Evolutionary conservation across 2,888 invertebrate species (phyloP).

Genomic region (Morinoia aosen): DNA sequence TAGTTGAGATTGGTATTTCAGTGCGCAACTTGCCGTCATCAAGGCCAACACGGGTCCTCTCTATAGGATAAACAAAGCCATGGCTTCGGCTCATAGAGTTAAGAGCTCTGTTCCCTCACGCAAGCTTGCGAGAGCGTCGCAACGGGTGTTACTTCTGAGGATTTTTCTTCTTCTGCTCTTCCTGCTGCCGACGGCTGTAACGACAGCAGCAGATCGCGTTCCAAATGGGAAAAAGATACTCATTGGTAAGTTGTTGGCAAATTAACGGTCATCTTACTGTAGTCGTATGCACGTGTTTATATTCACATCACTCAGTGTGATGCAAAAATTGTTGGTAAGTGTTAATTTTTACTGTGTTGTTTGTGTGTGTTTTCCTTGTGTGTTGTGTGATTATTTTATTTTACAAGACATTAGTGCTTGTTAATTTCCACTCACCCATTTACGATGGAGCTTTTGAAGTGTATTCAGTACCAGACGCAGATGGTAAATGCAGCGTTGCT

Average conservation of each 20-base stretch:
- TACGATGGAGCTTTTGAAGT: background rate
- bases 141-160: slow-evolving; percentile 1
- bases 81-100: slow-evolving; percentile 45
- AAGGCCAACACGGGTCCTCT: background rate
- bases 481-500: background rate
- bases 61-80: slow-evolving; percentile 42
- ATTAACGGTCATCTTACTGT: background rate
- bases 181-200: background rate
- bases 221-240: background rate
- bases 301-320: too few relatives aligned
- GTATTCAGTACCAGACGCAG: background rate
- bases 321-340: too few relatives aligned
- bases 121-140: background rate
- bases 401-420: background rate
- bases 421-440: background rate
- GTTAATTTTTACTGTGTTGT: too few relatives aligned
- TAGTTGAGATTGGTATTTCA: slow-evolving; percentile 32
- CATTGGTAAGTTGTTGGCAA: background rate
- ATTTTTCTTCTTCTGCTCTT: background rate
- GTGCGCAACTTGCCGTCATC: slow-evolving; percentile 20
- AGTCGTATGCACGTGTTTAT: too few relatives aligned
- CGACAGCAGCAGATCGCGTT: background rate
- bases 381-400: too few relatives aligned
- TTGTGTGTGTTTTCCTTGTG: too few relatives aligned
- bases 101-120: slow-evolving; percentile 24